Conservation (phyloP, 2,797 vertebrate genomes). For the Prionace glauca region DNA sequence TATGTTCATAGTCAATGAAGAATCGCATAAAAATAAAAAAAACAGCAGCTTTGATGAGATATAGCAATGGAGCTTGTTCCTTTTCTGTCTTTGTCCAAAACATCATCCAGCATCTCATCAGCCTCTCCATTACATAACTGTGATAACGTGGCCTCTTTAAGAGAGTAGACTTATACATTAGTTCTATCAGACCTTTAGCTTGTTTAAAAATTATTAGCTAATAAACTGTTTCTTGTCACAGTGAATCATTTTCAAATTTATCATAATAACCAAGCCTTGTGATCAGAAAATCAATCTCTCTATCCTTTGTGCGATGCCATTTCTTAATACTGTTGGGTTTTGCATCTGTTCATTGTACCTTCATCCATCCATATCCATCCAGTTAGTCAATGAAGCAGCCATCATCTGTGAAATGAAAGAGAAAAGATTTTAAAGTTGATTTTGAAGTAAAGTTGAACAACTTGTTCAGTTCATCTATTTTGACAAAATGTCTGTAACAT, state of each 20-base stretch:
- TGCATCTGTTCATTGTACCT: neutral
- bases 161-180: too few relatives aligned
- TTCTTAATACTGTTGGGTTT: neutral
- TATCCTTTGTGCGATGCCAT: neutral
- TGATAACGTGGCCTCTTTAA: too few relatives aligned
- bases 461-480: neutral
- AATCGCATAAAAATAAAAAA: neutral
- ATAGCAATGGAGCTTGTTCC: neutral
- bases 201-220: too few relatives aligned
- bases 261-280: neutral
- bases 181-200: too few relatives aligned
- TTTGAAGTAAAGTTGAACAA: neutral
- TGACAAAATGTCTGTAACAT: neutral
- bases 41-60: neutral
- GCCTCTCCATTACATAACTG: neutral
- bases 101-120: neutral
- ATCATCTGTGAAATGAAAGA: conserved; percentile 21
- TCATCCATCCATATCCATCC: conserved; percentile 35
- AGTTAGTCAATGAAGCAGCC: conserved; percentile 14
- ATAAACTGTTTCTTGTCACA: too few relatives aligned
- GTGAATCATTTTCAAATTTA: too few relatives aligned
- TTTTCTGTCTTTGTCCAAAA: neutral
- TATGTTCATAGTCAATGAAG: neutral
- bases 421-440: neutral
- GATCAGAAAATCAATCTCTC: neutral